Percentiles rank a stretch among this genome's conserved stretches.
Evolutionary conservation across 2,797 vertebrate genomes (phyloP).

Genomic region (Telmatherina bonti): DNA sequence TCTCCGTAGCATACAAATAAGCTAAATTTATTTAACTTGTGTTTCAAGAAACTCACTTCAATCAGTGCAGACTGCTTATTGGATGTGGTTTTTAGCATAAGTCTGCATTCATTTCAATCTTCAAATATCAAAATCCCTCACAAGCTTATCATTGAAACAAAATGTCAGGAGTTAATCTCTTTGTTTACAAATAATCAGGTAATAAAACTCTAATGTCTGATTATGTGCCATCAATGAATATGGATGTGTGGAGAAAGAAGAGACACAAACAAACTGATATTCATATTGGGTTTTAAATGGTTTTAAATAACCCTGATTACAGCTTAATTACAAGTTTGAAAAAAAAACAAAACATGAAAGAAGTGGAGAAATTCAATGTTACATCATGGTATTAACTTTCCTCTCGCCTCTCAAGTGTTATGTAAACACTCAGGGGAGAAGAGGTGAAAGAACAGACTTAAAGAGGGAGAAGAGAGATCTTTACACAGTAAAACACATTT

Average conservation of each 20-base stretch:
- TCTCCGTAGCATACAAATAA: background rate
- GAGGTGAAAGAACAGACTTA: slow-evolving; percentile 60
- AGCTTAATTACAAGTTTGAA: slow-evolving; percentile 86
- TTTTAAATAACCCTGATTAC: slow-evolving; percentile 91
- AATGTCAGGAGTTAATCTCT: slow-evolving; percentile 56
- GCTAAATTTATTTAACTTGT: background rate
- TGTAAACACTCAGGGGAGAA: slow-evolving; percentile 73
- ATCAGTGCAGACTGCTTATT: background rate
- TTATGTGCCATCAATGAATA: slow-evolving; percentile 45
- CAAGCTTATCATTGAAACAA: slow-evolving; percentile 14
- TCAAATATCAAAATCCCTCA: slow-evolving; percentile 15
- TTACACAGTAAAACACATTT: slow-evolving; percentile 81
- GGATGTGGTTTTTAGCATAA: background rate
- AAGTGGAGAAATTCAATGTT: slow-evolving; percentile 84
- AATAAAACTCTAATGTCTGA: slow-evolving; percentile 45
- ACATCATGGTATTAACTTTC: slow-evolving; percentile 85
- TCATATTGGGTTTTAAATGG: slow-evolving; percentile 81
- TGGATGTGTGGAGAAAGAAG: slow-evolving; percentile 20
- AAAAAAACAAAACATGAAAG: slow-evolving; percentile 68
- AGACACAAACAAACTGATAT: slow-evolving; percentile 57
- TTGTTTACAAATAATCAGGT: slow-evolving; percentile 62
- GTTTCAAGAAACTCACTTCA: background rate
- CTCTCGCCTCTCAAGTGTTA: slow-evolving; percentile 80
- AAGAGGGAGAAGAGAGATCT: slow-evolving; percentile 73
- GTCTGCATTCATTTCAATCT: slow-evolving; percentile 1